Percentiles rank a stretch among this genome's conserved stretches.
phyloP scores from a whole-genome alignment of 2,888 invertebrate genomes.

The Lacanobia oleracea region DNA sequence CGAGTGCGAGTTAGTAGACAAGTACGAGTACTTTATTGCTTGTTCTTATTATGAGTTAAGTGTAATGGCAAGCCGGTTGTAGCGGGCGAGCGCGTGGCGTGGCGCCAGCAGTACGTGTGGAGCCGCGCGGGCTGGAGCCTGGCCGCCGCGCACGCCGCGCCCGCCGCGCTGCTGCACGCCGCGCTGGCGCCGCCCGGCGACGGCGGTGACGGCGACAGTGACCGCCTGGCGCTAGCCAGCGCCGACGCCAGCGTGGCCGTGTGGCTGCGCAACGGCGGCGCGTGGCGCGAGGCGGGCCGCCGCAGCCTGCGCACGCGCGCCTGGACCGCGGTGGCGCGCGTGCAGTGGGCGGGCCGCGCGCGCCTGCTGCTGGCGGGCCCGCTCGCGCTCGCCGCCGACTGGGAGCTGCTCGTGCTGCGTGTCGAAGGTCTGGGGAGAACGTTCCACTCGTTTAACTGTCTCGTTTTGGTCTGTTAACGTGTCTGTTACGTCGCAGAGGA shows the following conservation, averaged over 20 bases:
- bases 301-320: slow-evolving; percentile 65
- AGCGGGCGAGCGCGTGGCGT: slow-evolving; percentile 56
- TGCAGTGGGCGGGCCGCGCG: slow-evolving; percentile 63
- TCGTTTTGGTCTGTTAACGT: background rate
- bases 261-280: slow-evolving; percentile 62
- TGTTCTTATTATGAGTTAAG: too few species aligned
- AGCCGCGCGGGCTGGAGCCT: slow-evolving; percentile 68
- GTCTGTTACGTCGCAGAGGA: slow-evolving; percentile 55
- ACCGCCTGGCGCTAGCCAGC: slow-evolving; percentile 68
- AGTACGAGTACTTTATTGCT: too few species aligned
- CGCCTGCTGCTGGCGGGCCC: slow-evolving; percentile 79
- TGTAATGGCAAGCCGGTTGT: background rate
- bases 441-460: background rate
- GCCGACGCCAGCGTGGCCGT: slow-evolving; percentile 67
- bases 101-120: slow-evolving; percentile 75
- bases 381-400: slow-evolving; percentile 74
- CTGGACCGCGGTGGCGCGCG: slow-evolving; percentile 71
- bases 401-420: slow-evolving; percentile 77
- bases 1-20: too few species aligned
- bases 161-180: slow-evolving; percentile 67
- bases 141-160: slow-evolving; percentile 44
- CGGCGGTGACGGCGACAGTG: too few species aligned
- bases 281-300: slow-evolving; percentile 57
- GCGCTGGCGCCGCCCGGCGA: slow-evolving; percentile 54
- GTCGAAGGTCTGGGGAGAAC: slow-evolving; percentile 62